These are phyloP conservation scores for Emys orbicularis DNA, from an alignment of 2,797 vertebrate species.

Conservation along the genomic window DNA sequence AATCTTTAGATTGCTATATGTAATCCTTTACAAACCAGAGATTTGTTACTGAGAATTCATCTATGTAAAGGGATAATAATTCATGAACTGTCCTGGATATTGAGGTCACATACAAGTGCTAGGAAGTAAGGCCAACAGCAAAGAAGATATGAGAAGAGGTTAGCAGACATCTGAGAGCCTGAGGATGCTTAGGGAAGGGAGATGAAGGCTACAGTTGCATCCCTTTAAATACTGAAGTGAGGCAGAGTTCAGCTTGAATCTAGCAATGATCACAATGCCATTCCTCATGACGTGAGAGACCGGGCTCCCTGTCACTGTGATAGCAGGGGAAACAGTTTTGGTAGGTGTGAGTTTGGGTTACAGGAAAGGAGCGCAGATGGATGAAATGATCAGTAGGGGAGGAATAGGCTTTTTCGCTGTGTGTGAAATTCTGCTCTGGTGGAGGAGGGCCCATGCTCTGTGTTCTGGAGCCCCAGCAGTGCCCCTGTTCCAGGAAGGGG, in stretches of 20 bases:
- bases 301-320: background rate
- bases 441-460: background rate
- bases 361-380: background rate
- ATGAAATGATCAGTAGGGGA: background rate
- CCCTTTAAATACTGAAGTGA: background rate
- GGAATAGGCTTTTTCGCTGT: background rate
- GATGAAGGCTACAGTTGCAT: background rate
- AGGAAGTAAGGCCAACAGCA: background rate
- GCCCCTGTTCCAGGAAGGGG: background rate
- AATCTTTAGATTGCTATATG: background rate
- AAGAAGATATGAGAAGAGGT: background rate
- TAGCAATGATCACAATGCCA: background rate
- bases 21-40: background rate
- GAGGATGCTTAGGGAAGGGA: fast-evolving
- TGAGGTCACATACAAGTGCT: background rate
- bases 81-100: background rate
- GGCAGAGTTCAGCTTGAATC: background rate
- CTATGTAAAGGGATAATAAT: background rate
- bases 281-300: background rate
- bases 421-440: background rate
- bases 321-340: background rate
- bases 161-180: background rate
- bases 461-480: background rate
- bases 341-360: background rate
- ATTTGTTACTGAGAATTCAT: background rate